Base-by-base conservation (phyloP, 2,113 vertebrate genomes). In the Catharus bicknelli region DNA sequence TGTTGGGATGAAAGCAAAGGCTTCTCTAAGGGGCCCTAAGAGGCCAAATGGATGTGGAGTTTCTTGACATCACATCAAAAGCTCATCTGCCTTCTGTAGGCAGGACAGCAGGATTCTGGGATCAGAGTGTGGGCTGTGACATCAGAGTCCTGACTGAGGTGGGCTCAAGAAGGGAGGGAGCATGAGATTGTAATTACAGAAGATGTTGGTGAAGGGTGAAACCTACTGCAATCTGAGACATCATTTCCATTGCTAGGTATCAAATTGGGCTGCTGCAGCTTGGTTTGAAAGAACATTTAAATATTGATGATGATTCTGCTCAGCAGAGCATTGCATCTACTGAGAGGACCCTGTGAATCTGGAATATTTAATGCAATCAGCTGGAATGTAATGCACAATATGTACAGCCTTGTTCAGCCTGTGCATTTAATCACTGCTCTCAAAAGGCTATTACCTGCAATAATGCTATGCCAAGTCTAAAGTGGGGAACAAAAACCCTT, bases 301-400 rank as follows among this genome's bases (percentile, higher is more conserved):
- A 94, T 93, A 95, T 67, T 91, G 86, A 95, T 89, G 86, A 89
- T 43, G 75, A 85, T 32, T 55, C 83, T 92, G 81, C 91, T 94
- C 72, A 53, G 70, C 3, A 5, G 59, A 94, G 68, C 70, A 27
- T 43, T 74, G 81, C 27, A 0, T 93, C 45, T 42, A 79, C 69
- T 5, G 32, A 93, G 86, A 90, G 81, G 67, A 82, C 75, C 78
- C 91, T 4, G 9, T 58, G 74, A 92, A 79, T 77, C 59, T 87
- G 84, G 95, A 95, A 93, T 96, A 92, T 84, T 95, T 96, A 93
- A 95, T 94, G 91, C 70, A 96, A 94, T 96, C 94, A 95, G 54
- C 86, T 96, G 75, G 70, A 66, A 92, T 78, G 81, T 69, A 90
- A 87, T 77, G 75, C 70, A 92, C 94, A 87, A 77, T 83, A 80